Conservation (phyloP, 2,888 invertebrate genomes). For the Taphrorychus bicolor region DNA sequence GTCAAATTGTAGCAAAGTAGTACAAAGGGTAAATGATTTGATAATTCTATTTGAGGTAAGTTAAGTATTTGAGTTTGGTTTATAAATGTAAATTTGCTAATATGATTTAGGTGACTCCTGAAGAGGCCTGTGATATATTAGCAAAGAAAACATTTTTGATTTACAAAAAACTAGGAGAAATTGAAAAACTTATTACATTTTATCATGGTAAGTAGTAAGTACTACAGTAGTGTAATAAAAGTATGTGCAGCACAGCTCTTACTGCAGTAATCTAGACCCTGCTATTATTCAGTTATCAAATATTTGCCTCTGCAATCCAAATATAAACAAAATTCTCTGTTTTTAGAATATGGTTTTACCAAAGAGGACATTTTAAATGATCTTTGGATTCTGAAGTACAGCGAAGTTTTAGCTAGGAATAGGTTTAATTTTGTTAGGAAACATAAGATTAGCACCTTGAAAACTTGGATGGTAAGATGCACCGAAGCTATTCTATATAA, state of each 20-base stretch:
- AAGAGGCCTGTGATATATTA: slow-evolving; percentile 12
- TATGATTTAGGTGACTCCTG: not conserved
- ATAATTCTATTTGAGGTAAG: slow-evolving; percentile 22
- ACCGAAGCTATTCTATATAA: slow-evolving; percentile 53
- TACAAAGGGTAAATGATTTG: slow-evolving; percentile 14
- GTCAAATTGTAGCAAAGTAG: not conserved
- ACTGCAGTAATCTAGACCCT: no score
- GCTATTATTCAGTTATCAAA: no score
- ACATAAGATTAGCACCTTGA: slow-evolving; percentile 55
- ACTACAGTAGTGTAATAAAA: not conserved
- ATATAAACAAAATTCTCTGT: not conserved
- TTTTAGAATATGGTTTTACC: slow-evolving; percentile 55
- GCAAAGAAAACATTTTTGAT: slow-evolving; percentile 9
- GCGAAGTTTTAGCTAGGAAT: slow-evolving; percentile 48
- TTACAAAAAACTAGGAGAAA: slow-evolving; percentile 3
- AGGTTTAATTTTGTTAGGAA: slow-evolving; percentile 54
- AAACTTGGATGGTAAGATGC: slow-evolving; percentile 62
- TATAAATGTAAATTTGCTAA: no score
- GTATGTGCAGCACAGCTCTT: no score
- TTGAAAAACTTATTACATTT: slow-evolving; percentile 2
- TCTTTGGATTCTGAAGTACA: slow-evolving; percentile 60
- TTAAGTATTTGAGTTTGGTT: not conserved
- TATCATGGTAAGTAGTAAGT: slow-evolving; percentile 7
- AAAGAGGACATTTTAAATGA: slow-evolving; percentile 57
- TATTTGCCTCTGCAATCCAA: no score